Conservation (phyloP, 2,113 vertebrate species). For the Chroicocephalus ridibundus region DNA sequence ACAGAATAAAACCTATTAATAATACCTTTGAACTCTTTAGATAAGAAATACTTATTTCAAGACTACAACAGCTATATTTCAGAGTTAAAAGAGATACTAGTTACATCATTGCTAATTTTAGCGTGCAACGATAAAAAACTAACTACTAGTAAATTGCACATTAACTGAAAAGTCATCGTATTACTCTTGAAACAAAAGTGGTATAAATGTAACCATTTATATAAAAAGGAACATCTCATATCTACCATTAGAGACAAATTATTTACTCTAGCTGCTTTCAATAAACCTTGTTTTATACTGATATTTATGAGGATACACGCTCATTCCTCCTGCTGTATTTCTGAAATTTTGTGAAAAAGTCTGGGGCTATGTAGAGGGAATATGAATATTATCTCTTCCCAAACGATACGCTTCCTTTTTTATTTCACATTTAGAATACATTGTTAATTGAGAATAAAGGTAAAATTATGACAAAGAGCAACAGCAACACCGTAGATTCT, state of each 20-base stretch:
- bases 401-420: not conserved
- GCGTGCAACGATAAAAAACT: not conserved
- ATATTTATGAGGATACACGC: not conserved
- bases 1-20: slow-evolving; percentile 59
- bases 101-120: not conserved
- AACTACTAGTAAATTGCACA: not conserved
- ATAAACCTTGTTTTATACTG: not conserved
- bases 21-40: not conserved
- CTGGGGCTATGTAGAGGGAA: not conserved
- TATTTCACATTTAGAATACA: not conserved
- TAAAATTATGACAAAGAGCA: not conserved
- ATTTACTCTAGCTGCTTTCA: not conserved
- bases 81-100: not conserved
- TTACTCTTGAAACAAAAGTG: not conserved
- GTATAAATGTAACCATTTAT: not conserved
- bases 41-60: not conserved
- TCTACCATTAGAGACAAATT: not conserved
- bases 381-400: not conserved
- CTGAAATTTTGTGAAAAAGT: not conserved
- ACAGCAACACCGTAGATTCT: not conserved
- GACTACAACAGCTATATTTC: not conserved
- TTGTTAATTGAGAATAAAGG: not conserved
- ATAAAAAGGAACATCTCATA: not conserved
- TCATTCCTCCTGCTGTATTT: not conserved
- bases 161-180: not conserved